These are phyloP conservation scores for Dasypogon diadema DNA, from an alignment of 2,888 invertebrate species.

Conservation along the genomic window DNA sequence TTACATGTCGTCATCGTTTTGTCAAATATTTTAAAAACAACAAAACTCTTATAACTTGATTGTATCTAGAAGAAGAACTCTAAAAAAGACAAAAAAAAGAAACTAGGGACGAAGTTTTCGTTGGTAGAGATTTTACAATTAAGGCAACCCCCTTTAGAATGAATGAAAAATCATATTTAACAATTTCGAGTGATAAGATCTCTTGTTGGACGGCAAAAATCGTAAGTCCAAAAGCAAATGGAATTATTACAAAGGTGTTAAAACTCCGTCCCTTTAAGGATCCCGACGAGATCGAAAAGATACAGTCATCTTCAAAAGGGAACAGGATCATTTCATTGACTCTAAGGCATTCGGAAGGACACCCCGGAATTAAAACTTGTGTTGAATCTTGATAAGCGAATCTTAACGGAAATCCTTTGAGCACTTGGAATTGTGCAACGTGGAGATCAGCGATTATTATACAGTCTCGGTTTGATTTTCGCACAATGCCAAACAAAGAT, in stretches of 20 bases:
- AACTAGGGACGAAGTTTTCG: no score
- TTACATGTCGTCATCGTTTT: no score
- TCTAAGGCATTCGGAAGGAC: background rate
- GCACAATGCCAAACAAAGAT: constrained; percentile 21
- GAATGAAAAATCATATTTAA: no score
- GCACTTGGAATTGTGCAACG: background rate
- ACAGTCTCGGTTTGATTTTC: constrained; percentile 29
- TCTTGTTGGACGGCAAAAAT: background rate
- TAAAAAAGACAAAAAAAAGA: no score
- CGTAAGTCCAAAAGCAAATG: background rate
- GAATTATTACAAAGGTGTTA: background rate
- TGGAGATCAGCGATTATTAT: constrained; percentile 24
- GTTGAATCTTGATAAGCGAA: constrained; percentile 29
- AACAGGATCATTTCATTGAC: background rate
- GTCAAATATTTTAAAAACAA: no score
- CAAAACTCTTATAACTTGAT: no score
- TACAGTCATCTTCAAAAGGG: background rate
- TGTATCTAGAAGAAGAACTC: no score
- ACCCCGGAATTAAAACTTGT: background rate
- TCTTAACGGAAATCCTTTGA: constrained; percentile 39
- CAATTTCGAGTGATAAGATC: background rate
- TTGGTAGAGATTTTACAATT: no score
- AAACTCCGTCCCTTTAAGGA: background rate
- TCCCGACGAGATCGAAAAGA: constrained; percentile 11
- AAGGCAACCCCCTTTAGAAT: no score